A percentile compares a stretch with the other conserved stretches of the same genome.
These are phyloP conservation scores for Antennarius maculatus DNA, from an alignment of 2,797 vertebrate species.

Conservation along the genomic window DNA sequence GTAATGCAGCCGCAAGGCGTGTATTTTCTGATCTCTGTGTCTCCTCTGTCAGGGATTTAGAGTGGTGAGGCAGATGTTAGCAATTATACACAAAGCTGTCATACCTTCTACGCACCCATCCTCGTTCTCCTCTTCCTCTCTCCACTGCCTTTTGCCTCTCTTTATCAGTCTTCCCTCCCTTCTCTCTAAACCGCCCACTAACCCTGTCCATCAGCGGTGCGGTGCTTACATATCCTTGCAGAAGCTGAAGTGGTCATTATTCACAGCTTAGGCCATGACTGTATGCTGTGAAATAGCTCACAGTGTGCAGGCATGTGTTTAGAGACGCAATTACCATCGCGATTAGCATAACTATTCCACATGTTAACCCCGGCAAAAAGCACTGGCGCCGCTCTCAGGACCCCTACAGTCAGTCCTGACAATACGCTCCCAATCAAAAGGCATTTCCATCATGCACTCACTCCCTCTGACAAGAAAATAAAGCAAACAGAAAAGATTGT, in stretches of 20 bases:
- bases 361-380: slow-evolving; percentile 54
- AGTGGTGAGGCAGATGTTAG: slow-evolving; percentile 48
- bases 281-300: slow-evolving; percentile 68
- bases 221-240: slow-evolving; percentile 51
- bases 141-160: slow-evolving; percentile 22
- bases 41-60: slow-evolving; percentile 32
- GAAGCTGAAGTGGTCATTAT: slow-evolving; percentile 69
- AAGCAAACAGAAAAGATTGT: slow-evolving; percentile 1
- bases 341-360: slow-evolving; percentile 62
- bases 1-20: slow-evolving; percentile 34
- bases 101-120: slow-evolving; percentile 66
- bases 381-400: slow-evolving; percentile 41
- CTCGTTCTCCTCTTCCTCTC: slow-evolving; percentile 34
- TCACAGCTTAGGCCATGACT: slow-evolving; percentile 56
- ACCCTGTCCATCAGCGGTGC: slow-evolving; percentile 49
- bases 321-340: slow-evolving; percentile 64
- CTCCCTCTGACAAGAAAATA: slow-evolving; percentile 20
- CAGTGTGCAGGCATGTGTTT: slow-evolving; percentile 52
- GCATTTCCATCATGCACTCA: slow-evolving; percentile 15
- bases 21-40: slow-evolving; percentile 36
- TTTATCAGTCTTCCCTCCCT: slow-evolving; percentile 34
- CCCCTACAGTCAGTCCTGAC: slow-evolving; percentile 40
- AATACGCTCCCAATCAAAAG: slow-evolving; percentile 29
- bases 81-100: slow-evolving; percentile 83
- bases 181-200: slow-evolving; percentile 55